A percentile compares a stretch with the other conserved stretches of the same genome.
Conservation (phyloP, 2,888 invertebrate species). For the Clitarchus hookeri region DNA sequence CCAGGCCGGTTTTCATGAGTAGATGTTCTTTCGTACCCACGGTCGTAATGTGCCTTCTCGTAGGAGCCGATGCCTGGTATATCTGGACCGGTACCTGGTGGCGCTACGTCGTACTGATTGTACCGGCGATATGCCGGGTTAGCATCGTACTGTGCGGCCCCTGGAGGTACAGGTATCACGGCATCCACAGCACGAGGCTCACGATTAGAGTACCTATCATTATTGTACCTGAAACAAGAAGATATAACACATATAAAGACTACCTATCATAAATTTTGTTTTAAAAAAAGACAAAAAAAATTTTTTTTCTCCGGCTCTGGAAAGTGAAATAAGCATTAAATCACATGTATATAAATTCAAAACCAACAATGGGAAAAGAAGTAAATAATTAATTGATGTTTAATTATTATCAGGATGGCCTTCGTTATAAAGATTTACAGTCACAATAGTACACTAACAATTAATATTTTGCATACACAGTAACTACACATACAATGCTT, state of each 20-base stretch:
- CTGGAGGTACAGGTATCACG: constrained; percentile 25
- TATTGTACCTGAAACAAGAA: constrained; percentile 20
- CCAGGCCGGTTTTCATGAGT: constrained; percentile 27
- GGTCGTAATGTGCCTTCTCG: constrained; percentile 34
- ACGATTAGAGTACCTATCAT: constrained; percentile 25
- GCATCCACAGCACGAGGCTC: constrained; percentile 32
- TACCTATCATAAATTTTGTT: neutral
- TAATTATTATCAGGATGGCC: no score
- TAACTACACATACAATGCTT: no score
- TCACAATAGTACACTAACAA: no score
- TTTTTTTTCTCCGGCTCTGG: neutral
- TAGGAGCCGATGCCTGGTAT: constrained; percentile 35
- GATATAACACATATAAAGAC: neutral
- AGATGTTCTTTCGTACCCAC: constrained; percentile 27
- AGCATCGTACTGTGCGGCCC: neutral
- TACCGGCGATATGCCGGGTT: constrained; percentile 32
- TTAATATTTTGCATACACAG: no score
- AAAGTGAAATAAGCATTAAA: neutral
- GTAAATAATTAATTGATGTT: no score
- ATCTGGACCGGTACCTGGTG: constrained; percentile 39
- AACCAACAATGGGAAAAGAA: no score
- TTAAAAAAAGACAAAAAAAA: neutral
- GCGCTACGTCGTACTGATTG: constrained; percentile 36
- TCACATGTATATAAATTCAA: no score
- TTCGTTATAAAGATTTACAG: no score